Evolutionary conservation across 2,797 vertebrate genomes (phyloP), one percentile per base, ranked within the genome.

Genomic region (Arnoldichthys spilopterus): DNA sequence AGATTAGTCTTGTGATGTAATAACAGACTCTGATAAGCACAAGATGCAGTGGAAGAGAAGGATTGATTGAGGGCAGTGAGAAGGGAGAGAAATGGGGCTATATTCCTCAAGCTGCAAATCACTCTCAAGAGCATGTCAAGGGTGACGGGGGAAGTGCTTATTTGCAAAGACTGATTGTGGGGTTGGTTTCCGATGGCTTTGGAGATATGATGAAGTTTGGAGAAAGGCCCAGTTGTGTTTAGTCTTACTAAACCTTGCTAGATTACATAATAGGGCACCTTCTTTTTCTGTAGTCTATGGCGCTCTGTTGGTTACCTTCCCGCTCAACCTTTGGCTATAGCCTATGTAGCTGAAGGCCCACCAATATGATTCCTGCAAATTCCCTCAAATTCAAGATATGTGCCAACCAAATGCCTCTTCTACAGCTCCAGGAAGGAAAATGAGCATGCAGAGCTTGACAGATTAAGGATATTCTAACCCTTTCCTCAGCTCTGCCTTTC

Each of bases 1-100:
- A 72, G 76, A 76, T 81, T 70, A 74, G 47, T 66, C 62, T 13
- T 8, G 22, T 80, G 80, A 77, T n/a, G 66, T 74, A 74, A 78
- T 54, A 32, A 28, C 28, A 30, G 45, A 69, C 32, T 24, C 4
- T 26, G 49, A 79, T 37, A 63, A 30, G 22, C 34, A 28, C 6
- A 12, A 53, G 18, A 53, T 72, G 63, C 12, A n/a, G n/a, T 49
- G 58, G 24, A 51, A 49, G 40, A 40, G 24, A n/a, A 22, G 28
- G 22, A 66, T 20, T 66, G 51, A 75, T 43, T 15, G 53, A 54
- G 37, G 34, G 26, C 58, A 30, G 56, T 24, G 77, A 37, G 61
- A 13, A 53, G 7, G 66, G 45, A 70, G 28, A 3, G 18, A 56
- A 54, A 43, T 69, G 16, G 49, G 72, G 64, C 1, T 40, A 47